Percentiles rank a stretch among this genome's conserved stretches.
phyloP scores from a whole-genome alignment of 2,888 invertebrate genomes.

The Drosophila monieri region DNA sequence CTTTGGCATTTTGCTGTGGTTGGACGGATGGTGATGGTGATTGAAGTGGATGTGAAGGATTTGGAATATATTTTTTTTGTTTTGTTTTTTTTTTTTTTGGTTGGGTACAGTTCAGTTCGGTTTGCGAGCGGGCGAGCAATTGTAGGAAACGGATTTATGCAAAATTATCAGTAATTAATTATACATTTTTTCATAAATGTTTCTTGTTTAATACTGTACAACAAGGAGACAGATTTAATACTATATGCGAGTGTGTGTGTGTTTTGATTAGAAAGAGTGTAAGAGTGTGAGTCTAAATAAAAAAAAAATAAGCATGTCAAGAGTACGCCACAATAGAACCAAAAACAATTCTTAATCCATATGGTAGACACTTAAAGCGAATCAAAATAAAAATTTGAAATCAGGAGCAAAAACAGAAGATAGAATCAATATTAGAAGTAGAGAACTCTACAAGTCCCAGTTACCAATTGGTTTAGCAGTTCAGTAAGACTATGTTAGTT shows the following conservation, averaged over 20 bases:
- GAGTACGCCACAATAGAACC: constrained; percentile 25
- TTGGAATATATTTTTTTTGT: constrained; percentile 34
- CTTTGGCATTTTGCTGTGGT: constrained; percentile 86
- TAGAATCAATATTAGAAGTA: neutral
- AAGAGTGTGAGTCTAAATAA: constrained; percentile 27
- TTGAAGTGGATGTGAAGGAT: constrained; percentile 42
- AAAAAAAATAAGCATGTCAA: constrained; percentile 35
- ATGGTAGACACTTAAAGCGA: constrained; percentile 21
- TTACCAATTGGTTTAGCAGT: constrained; percentile 22
- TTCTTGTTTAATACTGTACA: constrained; percentile 31
- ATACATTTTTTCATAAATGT: constrained; percentile 27
- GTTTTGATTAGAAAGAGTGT: constrained; percentile 19
- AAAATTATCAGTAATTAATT: constrained; percentile 50
- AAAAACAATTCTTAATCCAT: constrained; percentile 20
- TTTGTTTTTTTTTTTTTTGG: constrained; percentile 15
- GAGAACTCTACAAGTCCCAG: constrained; percentile 12
- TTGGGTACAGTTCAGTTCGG: constrained; percentile 41
- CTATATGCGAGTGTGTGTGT: constrained; percentile 22
- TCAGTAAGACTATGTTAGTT: constrained; percentile 19
- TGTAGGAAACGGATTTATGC: constrained; percentile 48
- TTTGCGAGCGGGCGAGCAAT: constrained; percentile 43
- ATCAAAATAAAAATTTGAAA: constrained; percentile 6
- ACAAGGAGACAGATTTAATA: constrained; percentile 34
- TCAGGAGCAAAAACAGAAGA: constrained; percentile 1
- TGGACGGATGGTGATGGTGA: constrained; percentile 45